A percentile compares a stretch with the other conserved stretches of the same genome.
These are phyloP conservation scores for Neoniphon sammara DNA, from an alignment of 2,797 vertebrate genomes.

Conservation along the genomic window DNA sequence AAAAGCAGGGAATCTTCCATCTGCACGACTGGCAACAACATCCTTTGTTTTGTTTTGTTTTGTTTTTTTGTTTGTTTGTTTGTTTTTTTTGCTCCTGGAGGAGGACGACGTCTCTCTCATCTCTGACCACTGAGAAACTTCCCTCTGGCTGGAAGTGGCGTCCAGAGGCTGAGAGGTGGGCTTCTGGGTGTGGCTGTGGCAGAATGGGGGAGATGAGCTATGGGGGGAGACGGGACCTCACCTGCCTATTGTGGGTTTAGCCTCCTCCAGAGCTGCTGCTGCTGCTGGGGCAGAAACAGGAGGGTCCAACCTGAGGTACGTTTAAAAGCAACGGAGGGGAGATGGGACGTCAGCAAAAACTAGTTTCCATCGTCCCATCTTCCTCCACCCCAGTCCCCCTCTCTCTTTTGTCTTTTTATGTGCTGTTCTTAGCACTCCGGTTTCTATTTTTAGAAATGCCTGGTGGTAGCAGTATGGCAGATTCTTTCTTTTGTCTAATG, in stretches of 20 bases:
- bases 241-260: slow-evolving; percentile 80
- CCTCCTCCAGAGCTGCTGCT: slow-evolving; percentile 79
- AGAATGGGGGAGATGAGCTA: slow-evolving; percentile 78
- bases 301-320: slow-evolving; percentile 84
- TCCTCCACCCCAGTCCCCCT: not conserved
- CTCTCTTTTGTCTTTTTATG: slow-evolving; percentile 1
- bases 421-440: not conserved
- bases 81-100: slow-evolving; percentile 6
- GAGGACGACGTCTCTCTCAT: slow-evolving; percentile 3
- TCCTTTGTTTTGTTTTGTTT: slow-evolving; percentile 10
- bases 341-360: not conserved
- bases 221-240: slow-evolving; percentile 80
- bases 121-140: slow-evolving; percentile 22
- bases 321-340: not conserved
- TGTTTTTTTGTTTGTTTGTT: too few species aligned
- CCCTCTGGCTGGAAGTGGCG: slow-evolving; percentile 28
- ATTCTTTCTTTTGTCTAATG: not conserved
- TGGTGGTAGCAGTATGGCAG: not conserved
- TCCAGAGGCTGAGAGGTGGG: slow-evolving; percentile 56
- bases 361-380: not conserved
- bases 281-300: slow-evolving; percentile 81
- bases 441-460: slow-evolving; percentile 28
- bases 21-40: slow-evolving; percentile 18
- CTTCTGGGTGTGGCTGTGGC: slow-evolving; percentile 48
- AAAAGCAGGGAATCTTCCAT: slow-evolving; percentile 12